Evolutionary conservation across 2,888 invertebrate genomes (phyloP).

Genomic region (Anarsia innoxiella): DNA sequence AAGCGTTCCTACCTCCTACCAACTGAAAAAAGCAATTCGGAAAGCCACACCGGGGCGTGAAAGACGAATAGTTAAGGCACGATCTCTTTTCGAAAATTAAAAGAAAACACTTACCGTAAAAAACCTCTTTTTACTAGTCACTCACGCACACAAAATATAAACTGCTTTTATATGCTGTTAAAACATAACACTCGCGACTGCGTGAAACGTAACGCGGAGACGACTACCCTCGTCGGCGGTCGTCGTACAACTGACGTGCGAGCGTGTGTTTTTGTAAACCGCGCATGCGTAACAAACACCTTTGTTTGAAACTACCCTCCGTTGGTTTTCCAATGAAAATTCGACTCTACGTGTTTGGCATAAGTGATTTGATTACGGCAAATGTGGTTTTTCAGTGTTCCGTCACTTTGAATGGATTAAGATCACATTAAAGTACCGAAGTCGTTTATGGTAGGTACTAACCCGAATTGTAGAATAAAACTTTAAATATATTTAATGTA

Average conservation of each 20-base stretch:
- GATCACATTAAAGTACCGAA: no score
- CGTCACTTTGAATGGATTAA: no score
- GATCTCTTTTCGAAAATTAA: neutral
- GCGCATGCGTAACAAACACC: conserved; percentile 65
- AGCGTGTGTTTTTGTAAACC: conserved; percentile 52
- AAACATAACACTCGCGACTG: conserved; percentile 44
- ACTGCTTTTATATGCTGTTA: conserved; percentile 25
- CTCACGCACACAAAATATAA: conserved; percentile 30
- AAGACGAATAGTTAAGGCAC: conserved; percentile 15
- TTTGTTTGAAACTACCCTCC: no score
- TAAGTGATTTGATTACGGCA: conserved; percentile 19
- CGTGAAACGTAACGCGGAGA: conserved; percentile 19
- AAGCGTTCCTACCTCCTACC: conserved; percentile 10
- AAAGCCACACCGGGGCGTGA: no score
- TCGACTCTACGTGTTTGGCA: conserved; percentile 19
- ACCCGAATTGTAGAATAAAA: no score
- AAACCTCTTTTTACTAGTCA: conserved; percentile 30
- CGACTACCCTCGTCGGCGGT: conserved; percentile 33
- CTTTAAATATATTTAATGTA: no score
- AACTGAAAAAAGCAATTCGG: conserved; percentile 17
- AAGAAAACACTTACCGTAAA: conserved; percentile 35
- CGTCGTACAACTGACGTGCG: conserved; percentile 46
- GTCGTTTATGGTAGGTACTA: no score
- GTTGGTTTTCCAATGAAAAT: no score
- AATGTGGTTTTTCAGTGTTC: no score